Base-by-base conservation (phyloP, 2,113 vertebrate genomes). In the Tichodroma muraria region DNA sequence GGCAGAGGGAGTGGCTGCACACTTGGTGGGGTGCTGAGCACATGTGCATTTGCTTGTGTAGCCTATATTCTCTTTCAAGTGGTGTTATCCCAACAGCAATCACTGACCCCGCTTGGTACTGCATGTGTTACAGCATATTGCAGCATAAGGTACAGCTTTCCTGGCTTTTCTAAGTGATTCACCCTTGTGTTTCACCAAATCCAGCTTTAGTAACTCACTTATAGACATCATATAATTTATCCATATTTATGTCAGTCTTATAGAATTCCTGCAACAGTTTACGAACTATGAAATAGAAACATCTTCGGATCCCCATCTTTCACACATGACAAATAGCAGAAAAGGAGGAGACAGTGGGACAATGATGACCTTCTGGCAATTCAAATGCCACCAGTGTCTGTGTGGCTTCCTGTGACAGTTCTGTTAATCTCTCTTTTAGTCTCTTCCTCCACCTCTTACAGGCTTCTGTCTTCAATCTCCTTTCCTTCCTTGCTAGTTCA, bases 401-500 rank as follows among this genome's bases (percentile, higher is more conserved):
- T 85, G 89, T 95, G 79, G 80, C 79, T 93, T 96, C 95, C 96
- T 94, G 83, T 96, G 94, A 93, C 94, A 95, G 93, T 97, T 98
- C 97, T 97, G 97, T 98, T 98, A 98, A 98, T 98, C 98, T 98
- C 98, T 98, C 97, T 98, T 97, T 98, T 98, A 98, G 97, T 98
- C 96, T 98, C 97, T 98, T 98, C 98, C 97, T 98, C 97, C 98
- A 98, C 97, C 98, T 98, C 98, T 98, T 98, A 98, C 98, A 98
- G 98, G 98, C 98, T 98, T 98, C 98, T 98, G 84, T 98, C 98
- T 98, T 98, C 98, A 98, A 98, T 98, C 97, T 98, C 98, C 98
- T 98, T 98, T 98, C 98, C 98, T 98, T 98, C 98, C 98, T 98
- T 98, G 98, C 97, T 98, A 98, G 98, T 98, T 98, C 98, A 98